Percentiles rank a stretch among this genome's conserved stretches.
Evolutionary conservation across 1,140 invertebrate species (phyloP).

Genomic region (Lordiphosa mommai): DNA sequence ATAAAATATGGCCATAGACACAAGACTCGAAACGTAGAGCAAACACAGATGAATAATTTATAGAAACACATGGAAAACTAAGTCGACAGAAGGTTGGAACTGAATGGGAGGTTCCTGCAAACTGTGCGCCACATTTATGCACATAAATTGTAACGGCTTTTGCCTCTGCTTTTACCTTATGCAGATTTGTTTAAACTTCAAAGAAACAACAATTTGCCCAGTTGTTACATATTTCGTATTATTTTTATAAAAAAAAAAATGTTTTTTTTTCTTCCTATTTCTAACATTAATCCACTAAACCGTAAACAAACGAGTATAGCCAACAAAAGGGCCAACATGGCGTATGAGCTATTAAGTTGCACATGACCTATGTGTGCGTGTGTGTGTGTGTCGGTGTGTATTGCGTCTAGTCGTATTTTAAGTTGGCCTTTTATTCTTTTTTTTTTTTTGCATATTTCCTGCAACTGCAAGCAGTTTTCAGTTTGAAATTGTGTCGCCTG

Average conservation of each 20-base stretch:
- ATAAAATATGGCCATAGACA: conserved; percentile 39
- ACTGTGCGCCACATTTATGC: conserved; percentile 34
- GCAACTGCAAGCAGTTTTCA: conserved; percentile 37
- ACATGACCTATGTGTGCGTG: conserved; percentile 14
- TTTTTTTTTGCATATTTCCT: conserved; percentile 30
- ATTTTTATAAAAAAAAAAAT: conserved; percentile 2
- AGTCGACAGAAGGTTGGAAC: conserved; percentile 32
- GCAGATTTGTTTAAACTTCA: conserved; percentile 74
- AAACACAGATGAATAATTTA: conserved; percentile 57
- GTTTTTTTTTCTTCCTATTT: conserved; percentile 11
- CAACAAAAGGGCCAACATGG: conserved; percentile 66
- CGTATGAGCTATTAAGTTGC: conserved; percentile 67
- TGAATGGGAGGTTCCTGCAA: neutral
- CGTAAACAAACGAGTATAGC: conserved; percentile 71
- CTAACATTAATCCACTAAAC: conserved; percentile 70
- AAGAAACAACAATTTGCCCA: conserved; percentile 64
- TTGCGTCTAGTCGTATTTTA: conserved; percentile 38
- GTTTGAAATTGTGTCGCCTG: conserved; percentile 37
- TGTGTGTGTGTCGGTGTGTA: conserved; percentile 13
- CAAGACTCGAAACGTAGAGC: conserved; percentile 18
- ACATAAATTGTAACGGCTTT: conserved; percentile 70
- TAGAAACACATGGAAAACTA: conserved; percentile 44
- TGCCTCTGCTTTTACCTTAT: conserved; percentile 49
- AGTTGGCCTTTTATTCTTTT: conserved; percentile 11
- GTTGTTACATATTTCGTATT: conserved; percentile 25